These are phyloP conservation scores for Drosophila kanekoi DNA, from an alignment of 2,888 invertebrate genomes.

Conservation along the genomic window DNA sequence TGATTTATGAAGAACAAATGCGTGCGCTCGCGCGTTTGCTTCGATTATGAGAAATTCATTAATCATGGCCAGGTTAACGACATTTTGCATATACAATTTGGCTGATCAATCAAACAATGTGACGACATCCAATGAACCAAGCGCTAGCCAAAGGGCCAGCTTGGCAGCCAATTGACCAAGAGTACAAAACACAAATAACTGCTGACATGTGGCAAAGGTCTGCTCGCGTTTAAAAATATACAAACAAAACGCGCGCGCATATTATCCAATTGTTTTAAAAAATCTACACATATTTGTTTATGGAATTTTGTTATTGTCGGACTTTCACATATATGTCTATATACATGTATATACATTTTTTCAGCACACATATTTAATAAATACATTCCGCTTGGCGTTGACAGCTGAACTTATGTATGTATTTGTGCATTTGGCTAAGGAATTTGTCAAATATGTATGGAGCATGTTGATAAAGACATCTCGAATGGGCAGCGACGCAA, in stretches of 20 bases:
- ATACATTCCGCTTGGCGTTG: slow-evolving; percentile 60
- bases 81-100: slow-evolving; percentile 63
- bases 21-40: slow-evolving; percentile 20
- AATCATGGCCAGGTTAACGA: slow-evolving; percentile 75
- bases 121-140: slow-evolving; percentile 29
- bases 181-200: slow-evolving; percentile 6
- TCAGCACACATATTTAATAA: slow-evolving; percentile 44
- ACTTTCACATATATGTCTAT: background rate
- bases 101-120: slow-evolving; percentile 64
- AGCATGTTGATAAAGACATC: slow-evolving; percentile 63
- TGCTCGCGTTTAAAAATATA: slow-evolving; percentile 42
- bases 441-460: slow-evolving; percentile 66
- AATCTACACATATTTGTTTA: slow-evolving; percentile 26
- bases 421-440: slow-evolving; percentile 17
- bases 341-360: background rate
- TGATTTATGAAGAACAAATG: slow-evolving; percentile 68
- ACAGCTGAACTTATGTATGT: slow-evolving; percentile 48
- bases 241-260: slow-evolving; percentile 33
- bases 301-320: slow-evolving; percentile 28
- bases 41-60: slow-evolving; percentile 74
- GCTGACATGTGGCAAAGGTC: slow-evolving; percentile 39
- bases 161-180: background rate
- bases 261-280: slow-evolving; percentile 31
- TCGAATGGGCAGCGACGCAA: slow-evolving; percentile 33
- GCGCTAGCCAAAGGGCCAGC: slow-evolving; percentile 30